Evolutionary conservation across 2,113 vertebrate genomes (phyloP).

Genomic region (Elanoides forficatus): DNA sequence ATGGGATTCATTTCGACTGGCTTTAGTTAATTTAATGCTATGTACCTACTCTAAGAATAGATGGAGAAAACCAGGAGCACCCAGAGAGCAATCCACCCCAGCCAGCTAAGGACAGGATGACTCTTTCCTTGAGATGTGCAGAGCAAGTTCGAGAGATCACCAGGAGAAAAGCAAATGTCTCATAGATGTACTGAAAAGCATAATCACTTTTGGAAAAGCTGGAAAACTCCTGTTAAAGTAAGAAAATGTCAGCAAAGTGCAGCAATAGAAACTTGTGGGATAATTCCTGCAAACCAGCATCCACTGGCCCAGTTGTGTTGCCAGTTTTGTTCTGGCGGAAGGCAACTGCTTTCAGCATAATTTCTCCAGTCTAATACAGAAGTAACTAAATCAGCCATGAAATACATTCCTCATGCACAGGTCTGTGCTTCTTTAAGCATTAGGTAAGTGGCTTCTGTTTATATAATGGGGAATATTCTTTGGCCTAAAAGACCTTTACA

Average conservation of each 20-base stretch:
- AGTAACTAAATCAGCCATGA: background rate
- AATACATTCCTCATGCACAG: background rate
- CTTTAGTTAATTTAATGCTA: background rate
- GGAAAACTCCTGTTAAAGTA: background rate
- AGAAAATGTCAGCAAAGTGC: background rate
- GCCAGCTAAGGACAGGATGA: accelerated
- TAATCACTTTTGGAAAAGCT: background rate
- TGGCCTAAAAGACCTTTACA: background rate
- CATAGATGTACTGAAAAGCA: background rate
- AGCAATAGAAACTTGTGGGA: background rate
- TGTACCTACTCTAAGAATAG: background rate
- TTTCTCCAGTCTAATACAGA: background rate
- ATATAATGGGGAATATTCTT: background rate
- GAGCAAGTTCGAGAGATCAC: background rate
- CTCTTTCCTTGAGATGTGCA: no score
- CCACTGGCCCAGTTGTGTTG: background rate
- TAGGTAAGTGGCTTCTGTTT: background rate
- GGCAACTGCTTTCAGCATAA: background rate
- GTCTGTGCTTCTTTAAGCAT: background rate
- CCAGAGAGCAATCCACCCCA: background rate
- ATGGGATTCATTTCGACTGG: background rate
- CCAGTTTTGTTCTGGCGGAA: background rate
- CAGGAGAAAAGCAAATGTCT: background rate
- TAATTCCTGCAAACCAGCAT: background rate
- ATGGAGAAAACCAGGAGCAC: background rate